Evolutionary conservation across 1,140 invertebrate species (phyloP).

Genomic region (Diabrotica virgifera): DNA sequence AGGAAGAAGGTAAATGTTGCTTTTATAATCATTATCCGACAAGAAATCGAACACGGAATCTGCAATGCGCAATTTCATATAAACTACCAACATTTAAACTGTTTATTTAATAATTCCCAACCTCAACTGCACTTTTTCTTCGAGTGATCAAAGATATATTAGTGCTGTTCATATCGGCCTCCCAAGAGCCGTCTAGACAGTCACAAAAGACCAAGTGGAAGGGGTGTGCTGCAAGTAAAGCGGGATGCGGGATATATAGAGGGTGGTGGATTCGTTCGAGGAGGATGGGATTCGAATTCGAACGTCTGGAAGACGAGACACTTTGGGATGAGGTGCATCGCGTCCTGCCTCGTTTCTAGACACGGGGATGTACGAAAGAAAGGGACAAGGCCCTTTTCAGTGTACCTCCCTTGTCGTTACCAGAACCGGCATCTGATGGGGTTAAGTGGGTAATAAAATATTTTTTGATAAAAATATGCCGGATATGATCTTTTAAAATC

Average conservation of each 20-base stretch:
- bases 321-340: neutral
- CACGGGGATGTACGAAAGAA: constrained; percentile 1
- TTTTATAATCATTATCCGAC: no score
- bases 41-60: no score
- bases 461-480: no score
- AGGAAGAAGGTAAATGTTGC: no score
- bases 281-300: neutral
- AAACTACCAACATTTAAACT: no score
- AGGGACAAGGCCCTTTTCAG: neutral
- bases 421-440: no score
- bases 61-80: no score
- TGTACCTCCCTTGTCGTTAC: no score
- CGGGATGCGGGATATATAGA: neutral
- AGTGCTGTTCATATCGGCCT: neutral
- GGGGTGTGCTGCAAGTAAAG: neutral
- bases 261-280: neutral
- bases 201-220: neutral
- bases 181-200: neutral
- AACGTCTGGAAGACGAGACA: constrained; percentile 1
- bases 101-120: no score
- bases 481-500: no score
- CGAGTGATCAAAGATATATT: neutral
- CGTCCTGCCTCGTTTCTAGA: neutral
- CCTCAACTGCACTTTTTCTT: no score
- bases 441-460: no score